Evolutionary conservation across 2,888 invertebrate genomes (phyloP), one percentile per base, ranked within the genome.

Genomic region (Nesidiocoris tenuis): DNA sequence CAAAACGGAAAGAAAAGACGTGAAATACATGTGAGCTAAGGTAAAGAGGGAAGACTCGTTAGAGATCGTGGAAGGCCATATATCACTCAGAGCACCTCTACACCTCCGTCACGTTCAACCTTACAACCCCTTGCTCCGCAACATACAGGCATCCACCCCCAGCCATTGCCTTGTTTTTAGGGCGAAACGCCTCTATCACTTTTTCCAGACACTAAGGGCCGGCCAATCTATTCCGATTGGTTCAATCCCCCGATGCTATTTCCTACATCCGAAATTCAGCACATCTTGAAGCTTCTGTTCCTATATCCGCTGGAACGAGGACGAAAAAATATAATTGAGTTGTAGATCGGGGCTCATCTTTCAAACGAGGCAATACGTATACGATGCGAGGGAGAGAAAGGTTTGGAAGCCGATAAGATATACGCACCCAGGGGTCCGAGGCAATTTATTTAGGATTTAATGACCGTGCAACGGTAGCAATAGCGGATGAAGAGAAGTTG

Each of bases 201-300:
- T 65, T 65, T 65, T 65, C 18, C 65, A 63, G 57, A 18, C 59
- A 22, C 70, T 70, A 17, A 21, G 17, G 24, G 18, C 24, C 23
- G 22, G 17, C 61, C 72, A 72, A 72, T 72, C 72, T 54, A 72
- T 72, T 72, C 63, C 72, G 72, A 72, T 72, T 22, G 18, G 18
- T 39, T 39, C 39, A 39, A 39, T 39, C 39, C 39, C 12, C 39
- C 39, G 39, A 7, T 39, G 39, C 39, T 39, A 3, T 39, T 39
- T 39, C 39, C 39, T 39, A 39, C 39, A 12, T 39, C 39, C 39
- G 39, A 12, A 39, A 39, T 39, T 39, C 39, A 39, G 39, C 39
- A 39, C 39, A 39, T 39, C 39, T 39, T 39, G 39, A 39, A 7
- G 39, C 39, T 39, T 39, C 39, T 39, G 39, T 39, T 39, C 12